These are phyloP conservation scores for Oscheius sp. DNA, from an alignment of 1,140 invertebrate genomes.

Conservation along the genomic window DNA sequence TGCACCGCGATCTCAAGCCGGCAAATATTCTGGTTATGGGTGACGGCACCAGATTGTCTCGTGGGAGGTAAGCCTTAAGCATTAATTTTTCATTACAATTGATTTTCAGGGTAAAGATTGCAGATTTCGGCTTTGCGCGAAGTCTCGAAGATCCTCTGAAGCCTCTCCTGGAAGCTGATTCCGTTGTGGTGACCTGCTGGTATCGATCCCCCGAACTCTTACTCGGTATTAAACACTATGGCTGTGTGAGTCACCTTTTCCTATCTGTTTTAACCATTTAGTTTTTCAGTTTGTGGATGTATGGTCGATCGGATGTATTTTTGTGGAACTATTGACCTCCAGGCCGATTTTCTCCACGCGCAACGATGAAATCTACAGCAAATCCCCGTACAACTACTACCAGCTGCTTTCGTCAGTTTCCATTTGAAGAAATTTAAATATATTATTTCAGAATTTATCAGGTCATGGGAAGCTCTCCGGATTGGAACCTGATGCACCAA, in stretches of 20 bases:
- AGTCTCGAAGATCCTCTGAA: constrained; percentile 97
- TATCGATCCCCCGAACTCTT: constrained; percentile 94
- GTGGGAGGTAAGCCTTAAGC: constrained; percentile 75
- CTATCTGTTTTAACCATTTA: not conserved
- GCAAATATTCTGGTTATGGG: constrained; percentile 99
- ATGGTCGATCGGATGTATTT: constrained; percentile 99
- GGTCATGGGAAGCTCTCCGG: constrained; percentile 82
- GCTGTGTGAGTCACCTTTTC: constrained; percentile 63
- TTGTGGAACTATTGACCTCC: constrained; percentile 90
- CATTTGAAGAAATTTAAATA: not conserved
- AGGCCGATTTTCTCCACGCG: constrained; percentile 99
- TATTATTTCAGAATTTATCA: constrained; percentile 86
- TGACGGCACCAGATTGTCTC: constrained; percentile 75
- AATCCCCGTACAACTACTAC: constrained; percentile 99
- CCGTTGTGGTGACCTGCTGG: constrained; percentile 99
- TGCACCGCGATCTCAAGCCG: constrained; percentile 97
- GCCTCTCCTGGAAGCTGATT: constrained; percentile 93
- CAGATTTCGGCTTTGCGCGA: constrained; percentile 99
- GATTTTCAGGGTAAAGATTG: constrained; percentile 63
- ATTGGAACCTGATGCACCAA: too few species aligned
- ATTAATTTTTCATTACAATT: not conserved
- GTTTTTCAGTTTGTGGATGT: constrained; percentile 72
- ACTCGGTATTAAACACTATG: constrained; percentile 92
- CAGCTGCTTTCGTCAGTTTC: constrained; percentile 74
- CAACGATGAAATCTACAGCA: constrained; percentile 99